Conservation (phyloP, 2,797 vertebrate genomes). For the Thripadectes ignobilis region DNA sequence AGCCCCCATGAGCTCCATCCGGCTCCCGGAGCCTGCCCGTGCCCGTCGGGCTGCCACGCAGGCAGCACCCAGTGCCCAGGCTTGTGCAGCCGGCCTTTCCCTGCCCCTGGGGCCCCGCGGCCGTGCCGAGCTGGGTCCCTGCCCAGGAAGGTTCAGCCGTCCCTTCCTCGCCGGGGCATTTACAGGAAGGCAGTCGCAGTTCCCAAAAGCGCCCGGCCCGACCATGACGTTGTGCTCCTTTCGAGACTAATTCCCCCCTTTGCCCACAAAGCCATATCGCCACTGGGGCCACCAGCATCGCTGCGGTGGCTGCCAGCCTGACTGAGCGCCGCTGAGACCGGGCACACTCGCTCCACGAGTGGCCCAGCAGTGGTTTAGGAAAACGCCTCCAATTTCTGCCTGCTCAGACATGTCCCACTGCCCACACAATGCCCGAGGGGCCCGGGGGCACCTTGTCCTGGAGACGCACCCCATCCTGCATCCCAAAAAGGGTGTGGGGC, state of each 20-base stretch:
- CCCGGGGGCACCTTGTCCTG: background rate
- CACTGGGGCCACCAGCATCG: fast-evolving
- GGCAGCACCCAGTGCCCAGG: background rate
- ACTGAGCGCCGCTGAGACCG: background rate
- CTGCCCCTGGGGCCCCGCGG: fast-evolving
- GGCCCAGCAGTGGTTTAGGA: background rate
- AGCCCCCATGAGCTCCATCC: fast-evolving
- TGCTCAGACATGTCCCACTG: fast-evolving
- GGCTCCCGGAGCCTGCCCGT: background rate
- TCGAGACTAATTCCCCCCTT: background rate
- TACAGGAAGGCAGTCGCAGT: background rate
- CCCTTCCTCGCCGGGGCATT: background rate
- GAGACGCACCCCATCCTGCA: background rate
- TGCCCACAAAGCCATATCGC: background rate
- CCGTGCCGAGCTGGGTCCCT: background rate
- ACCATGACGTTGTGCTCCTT: background rate
- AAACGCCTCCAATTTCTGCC: background rate
- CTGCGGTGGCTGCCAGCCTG: background rate
- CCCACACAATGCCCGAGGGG: background rate
- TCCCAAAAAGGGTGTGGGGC: fast-evolving
- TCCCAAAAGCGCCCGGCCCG: background rate
- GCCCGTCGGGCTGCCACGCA: background rate
- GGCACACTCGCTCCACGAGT: fast-evolving
- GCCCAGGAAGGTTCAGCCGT: background rate
- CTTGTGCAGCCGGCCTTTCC: background rate